Percentiles rank a stretch among this genome's conserved stretches.
These are phyloP conservation scores for Oriolus oriolus DNA, from an alignment of 2,113 vertebrate genomes.

Conservation along the genomic window DNA sequence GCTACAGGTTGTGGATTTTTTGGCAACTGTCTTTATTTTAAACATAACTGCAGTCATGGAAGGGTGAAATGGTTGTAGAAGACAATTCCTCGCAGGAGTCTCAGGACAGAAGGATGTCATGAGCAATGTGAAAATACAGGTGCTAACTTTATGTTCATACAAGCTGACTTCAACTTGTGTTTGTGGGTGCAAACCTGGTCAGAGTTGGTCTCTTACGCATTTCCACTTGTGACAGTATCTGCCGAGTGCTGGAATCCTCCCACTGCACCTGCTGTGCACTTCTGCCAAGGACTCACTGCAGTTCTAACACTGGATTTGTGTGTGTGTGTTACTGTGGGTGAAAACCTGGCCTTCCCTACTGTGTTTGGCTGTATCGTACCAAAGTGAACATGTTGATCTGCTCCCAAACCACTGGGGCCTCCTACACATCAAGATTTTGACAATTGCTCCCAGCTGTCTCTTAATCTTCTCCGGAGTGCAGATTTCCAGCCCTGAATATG, in stretches of 20 bases:
- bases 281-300: conserved; percentile 41
- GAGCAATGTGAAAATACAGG: conserved; percentile 26
- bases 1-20: not conserved
- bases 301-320: not conserved
- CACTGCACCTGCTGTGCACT: conserved; percentile 16
- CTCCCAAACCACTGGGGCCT: not conserved
- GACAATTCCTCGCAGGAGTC: not conserved
- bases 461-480: not conserved
- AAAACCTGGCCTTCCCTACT: not conserved
- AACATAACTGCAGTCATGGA: not conserved
- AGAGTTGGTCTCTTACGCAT: conserved; percentile 28
- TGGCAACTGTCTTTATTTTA: not conserved
- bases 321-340: not conserved
- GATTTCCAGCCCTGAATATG: not conserved
- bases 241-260: conserved; percentile 37
- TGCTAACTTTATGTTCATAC: not conserved
- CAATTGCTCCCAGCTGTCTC: not conserved
- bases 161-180: conserved; percentile 57
- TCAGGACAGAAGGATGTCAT: not conserved
- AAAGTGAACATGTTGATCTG: not conserved
- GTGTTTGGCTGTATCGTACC: not conserved
- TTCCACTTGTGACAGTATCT: conserved; percentile 38
- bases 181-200: conserved; percentile 34
- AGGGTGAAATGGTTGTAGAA: not conserved
- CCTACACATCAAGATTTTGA: not conserved